Evolutionary conservation across 92 coral and sea anemone genomes (phyloP), one percentile per base, ranked within the genome.

Genomic region (Palythoa grandiflora): DNA sequence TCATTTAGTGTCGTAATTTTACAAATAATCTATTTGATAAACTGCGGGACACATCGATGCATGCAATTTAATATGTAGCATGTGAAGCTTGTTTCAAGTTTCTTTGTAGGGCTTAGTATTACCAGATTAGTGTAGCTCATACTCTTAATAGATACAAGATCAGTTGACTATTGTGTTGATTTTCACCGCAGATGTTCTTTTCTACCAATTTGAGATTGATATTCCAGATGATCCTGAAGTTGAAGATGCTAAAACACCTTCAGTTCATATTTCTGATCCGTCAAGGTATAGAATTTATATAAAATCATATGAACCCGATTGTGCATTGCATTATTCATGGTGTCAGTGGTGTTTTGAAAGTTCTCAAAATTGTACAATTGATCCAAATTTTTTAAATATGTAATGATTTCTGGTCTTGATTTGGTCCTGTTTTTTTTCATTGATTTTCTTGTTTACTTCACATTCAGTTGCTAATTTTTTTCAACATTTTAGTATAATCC

Each of bases 151-250:
- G 48, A 44, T 44, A 44, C 48, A 44, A 44, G 48, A 44, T 44
- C 48, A 44, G 48, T 44, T 44, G 48, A 44, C 48, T 44, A 44
- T 44, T 44, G 48, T 68, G 73, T 61, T 61, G 38, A 68, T 68
- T 68, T 68, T 17, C 71, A 65, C 9, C 14, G 35, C 36, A 65
- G 71, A n/a, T 65, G 35, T 65, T 65, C 71, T 68, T 68, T 68
- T n/a, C 73, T 37, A 68, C 38, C 21, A 35, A 35, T 68, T 68
- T 68, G 73, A 68, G 73, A 5, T 68, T 35, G 38, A 68, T 40
- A 10, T 68, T 35, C 73, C 73, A 6, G 73, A 68, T 68, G 73
- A 68, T 35, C 73, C 73, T 68, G 65, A 59, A 59, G 16, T 17
- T 59, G 73, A 68, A 17, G 13, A 20, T 68, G 38, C 2, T 1